These are phyloP conservation scores for Paraplagusia blochii DNA, from an alignment of 2,113 vertebrate species.

Conservation along the genomic window DNA sequence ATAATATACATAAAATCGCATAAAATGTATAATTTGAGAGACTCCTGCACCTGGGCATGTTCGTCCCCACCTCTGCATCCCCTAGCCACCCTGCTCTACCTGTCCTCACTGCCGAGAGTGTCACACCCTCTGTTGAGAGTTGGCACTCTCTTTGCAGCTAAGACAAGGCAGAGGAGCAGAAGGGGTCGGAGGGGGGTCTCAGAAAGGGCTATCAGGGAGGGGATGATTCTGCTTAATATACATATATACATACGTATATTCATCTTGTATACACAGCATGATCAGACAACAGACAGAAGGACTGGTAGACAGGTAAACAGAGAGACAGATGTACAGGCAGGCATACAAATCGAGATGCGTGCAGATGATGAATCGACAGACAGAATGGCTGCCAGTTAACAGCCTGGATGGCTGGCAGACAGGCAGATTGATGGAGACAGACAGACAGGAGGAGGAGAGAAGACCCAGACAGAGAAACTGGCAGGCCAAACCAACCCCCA, in stretches of 20 bases:
- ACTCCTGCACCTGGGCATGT: conserved; percentile 34
- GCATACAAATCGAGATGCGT: too few relatives aligned
- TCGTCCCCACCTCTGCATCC: conserved; percentile 23
- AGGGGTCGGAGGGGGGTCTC: neutral
- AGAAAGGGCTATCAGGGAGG: conserved; percentile 17
- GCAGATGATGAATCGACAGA: conserved; percentile 37
- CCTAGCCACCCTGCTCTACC: conserved; percentile 33
- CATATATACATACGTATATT: too few relatives aligned
- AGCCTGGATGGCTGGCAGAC: conserved; percentile 65
- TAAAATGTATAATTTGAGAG: conserved; percentile 49
- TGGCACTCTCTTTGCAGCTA: too few relatives aligned
- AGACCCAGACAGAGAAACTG: conserved; percentile 33
- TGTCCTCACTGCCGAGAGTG: too few relatives aligned
- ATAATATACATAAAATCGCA: conserved; percentile 50
- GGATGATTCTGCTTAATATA: conserved; percentile 40
- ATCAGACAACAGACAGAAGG: conserved; percentile 41
- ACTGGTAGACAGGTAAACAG: conserved; percentile 55
- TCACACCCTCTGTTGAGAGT: too few relatives aligned
- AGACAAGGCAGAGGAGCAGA: conserved; percentile 27
- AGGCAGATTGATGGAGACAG: conserved; percentile 64
- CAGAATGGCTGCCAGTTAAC: conserved; percentile 60
- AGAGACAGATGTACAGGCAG: conserved; percentile 49
- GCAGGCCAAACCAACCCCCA: conserved; percentile 14
- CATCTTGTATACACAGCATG: conserved; percentile 62
- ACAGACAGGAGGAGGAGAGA: conserved; percentile 46